Conservation (phyloP, 2,888 invertebrate species). For the Heliconius charithonia region DNA sequence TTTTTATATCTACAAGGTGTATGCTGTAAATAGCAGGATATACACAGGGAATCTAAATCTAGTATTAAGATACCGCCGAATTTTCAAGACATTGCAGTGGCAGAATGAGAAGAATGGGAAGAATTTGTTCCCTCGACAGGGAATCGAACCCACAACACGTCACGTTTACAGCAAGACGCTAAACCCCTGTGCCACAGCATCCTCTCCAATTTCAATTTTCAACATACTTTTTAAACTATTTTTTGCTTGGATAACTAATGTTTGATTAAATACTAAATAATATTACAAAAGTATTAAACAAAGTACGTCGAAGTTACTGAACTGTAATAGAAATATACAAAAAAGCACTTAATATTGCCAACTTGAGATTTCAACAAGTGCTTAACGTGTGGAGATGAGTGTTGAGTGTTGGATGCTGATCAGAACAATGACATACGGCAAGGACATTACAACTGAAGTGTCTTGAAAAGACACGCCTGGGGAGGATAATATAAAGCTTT, state of each 20-base stretch:
- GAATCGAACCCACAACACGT: too few species aligned
- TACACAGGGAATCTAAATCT: too few species aligned
- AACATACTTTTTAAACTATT: neutral
- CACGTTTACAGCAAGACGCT: too few species aligned
- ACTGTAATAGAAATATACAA: constrained; percentile 16
- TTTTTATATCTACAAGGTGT: too few species aligned
- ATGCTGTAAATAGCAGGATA: too few species aligned
- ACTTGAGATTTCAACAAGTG: constrained; percentile 22
- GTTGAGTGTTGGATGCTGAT: constrained; percentile 37
- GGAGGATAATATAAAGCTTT: neutral
- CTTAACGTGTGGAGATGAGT: constrained; percentile 27
- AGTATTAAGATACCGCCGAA: too few species aligned
- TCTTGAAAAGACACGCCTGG: constrained; percentile 21
- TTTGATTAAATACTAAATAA: neutral
- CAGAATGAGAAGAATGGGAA: too few species aligned
- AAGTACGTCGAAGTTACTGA: neutral
- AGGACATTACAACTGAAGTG: constrained; percentile 24
- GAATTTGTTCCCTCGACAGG: too few species aligned
- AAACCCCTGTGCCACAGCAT: too few species aligned
- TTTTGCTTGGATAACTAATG: too few species aligned
- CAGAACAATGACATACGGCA: constrained; percentile 36
- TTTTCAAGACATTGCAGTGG: too few species aligned
- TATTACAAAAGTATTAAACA: neutral
- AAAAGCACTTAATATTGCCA: constrained; percentile 7
- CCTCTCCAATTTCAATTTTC: too few species aligned